Conservation (phyloP, 64 coral and sea anemone species). For the Exaiptasia diaphana region DNA sequence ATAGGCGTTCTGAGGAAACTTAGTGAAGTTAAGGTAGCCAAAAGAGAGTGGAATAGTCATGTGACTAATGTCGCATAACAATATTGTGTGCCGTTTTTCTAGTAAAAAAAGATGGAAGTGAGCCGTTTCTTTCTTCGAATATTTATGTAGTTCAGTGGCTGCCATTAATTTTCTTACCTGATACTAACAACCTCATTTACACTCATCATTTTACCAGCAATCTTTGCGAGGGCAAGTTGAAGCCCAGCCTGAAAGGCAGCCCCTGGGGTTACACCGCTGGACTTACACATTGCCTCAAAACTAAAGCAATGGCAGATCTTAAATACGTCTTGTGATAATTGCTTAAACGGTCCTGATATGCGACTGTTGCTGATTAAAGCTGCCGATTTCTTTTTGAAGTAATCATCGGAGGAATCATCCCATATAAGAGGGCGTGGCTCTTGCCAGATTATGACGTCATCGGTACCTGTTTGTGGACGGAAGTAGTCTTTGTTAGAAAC, state of each 20-base stretch:
- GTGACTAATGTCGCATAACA: no score
- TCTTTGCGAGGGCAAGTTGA: slow-evolving; percentile 59
- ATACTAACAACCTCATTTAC: slow-evolving; percentile 71
- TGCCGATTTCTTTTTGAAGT: slow-evolving; percentile 32
- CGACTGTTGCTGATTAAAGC: slow-evolving; percentile 2
- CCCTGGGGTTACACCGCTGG: slow-evolving; percentile 25
- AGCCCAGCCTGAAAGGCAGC: slow-evolving; percentile 68
- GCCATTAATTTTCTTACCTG: slow-evolving; percentile 31
- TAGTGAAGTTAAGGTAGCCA: no score
- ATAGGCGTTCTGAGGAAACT: no score
- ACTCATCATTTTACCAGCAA: slow-evolving; percentile 21
- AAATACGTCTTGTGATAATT: slow-evolving; percentile 19
- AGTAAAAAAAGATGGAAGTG: no score
- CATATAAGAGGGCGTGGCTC: slow-evolving; percentile 3
- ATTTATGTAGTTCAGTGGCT: neutral
- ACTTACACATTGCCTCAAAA: slow-evolving; percentile 12
- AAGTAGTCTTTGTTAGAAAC: neutral
- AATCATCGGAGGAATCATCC: slow-evolving; percentile 27
- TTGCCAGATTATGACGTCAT: slow-evolving; percentile 14
- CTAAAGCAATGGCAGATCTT: slow-evolving; percentile 29
- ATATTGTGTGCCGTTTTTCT: no score
- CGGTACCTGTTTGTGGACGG: neutral
- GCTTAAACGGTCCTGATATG: slow-evolving; percentile 11
- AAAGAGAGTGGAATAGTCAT: no score
- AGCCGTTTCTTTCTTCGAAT: neutral